These are phyloP conservation scores for Rhabditoides inermis DNA, from an alignment of 2,888 invertebrate genomes.

Conservation along the genomic window DNA sequence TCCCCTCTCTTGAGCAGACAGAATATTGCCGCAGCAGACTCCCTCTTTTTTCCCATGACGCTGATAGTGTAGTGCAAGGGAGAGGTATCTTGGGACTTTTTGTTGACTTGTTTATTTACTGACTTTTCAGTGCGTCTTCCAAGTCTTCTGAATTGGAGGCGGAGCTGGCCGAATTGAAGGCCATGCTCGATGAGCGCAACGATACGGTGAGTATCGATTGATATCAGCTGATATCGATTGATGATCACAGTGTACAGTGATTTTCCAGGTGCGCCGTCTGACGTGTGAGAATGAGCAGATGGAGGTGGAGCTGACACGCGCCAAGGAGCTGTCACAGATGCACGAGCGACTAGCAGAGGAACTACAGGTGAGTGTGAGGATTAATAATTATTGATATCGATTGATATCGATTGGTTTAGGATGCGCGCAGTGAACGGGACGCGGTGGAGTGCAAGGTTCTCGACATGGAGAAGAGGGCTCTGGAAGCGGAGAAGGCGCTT, in stretches of 20 bases:
- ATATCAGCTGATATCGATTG: neutral
- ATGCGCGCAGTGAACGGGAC: neutral
- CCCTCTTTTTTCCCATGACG: no score
- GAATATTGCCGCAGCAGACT: no score
- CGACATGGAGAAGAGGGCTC: conserved; percentile 7
- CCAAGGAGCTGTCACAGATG: conserved; percentile 8
- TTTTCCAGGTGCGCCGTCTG: neutral
- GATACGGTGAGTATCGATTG: neutral
- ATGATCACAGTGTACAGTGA: neutral
- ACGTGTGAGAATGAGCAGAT: neutral
- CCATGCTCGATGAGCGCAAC: conserved; percentile 7
- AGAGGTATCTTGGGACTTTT: no score
- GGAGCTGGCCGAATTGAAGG: conserved; percentile 6
- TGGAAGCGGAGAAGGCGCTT: conserved; percentile 5
- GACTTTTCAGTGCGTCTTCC: no score
- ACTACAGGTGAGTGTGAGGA: conserved; percentile 1
- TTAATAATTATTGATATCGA: neutral
- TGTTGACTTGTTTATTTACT: no score
- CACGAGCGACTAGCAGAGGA: conserved; percentile 7
- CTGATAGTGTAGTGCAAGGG: no score
- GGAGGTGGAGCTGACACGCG: conserved; percentile 4
- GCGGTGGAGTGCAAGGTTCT: conserved; percentile 1
- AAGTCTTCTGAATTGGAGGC: neutral
- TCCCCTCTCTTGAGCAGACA: no score
- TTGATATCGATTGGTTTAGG: neutral